Base-by-base conservation (phyloP, 2,888 invertebrate genomes). In the Nomada hirtipes region DNA sequence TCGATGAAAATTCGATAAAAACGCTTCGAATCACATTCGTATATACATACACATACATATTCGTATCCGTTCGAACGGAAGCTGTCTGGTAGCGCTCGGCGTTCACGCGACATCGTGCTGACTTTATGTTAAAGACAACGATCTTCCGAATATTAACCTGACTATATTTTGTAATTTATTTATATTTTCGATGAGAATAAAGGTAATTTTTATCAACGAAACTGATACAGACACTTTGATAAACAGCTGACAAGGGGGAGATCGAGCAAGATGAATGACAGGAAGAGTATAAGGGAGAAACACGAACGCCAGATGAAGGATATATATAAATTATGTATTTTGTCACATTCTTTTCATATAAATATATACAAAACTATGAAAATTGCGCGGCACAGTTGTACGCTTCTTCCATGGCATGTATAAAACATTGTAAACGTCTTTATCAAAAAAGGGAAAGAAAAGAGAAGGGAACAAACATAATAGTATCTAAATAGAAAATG, bases 241-340 rank as follows among this genome's bases (percentile, higher is more conserved):
- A 36, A 59, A 10, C 55, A 61, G n/a, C 11, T 18, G 36, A 63
- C 15, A 13, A 23, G 36, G 42, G 29, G 23, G 42, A 15, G 11
- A 47, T 59, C 9, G 23, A 42, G n/a, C 10, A 47, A 52, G 36
- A 73, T 18, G 42, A 11, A 44, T n/a, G 23, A 7, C 61, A 15
- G 29, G 42, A 26, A 44, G 2, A 50, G 57, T 47, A 10, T 52
- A 13, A 26, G 15, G 71, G 42, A 53, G 23, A n/a, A 52, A 53
- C 29, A 50, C 47, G n/a, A 57, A 63, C 72, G 23, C 20, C 60
- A 57, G 55, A 76, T 82, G 50, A 88, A 89, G 91, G 90, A 85
- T 92, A 92, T 92, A 91, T 93, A 93, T 92, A 93, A 93, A 93
- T 93, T 92, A 93, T 92, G 91, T 93, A 93, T 93, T 93, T 93